phyloP scores from a whole-genome alignment of 1,140 invertebrate genomes.

The Drosophila suzukii region DNA sequence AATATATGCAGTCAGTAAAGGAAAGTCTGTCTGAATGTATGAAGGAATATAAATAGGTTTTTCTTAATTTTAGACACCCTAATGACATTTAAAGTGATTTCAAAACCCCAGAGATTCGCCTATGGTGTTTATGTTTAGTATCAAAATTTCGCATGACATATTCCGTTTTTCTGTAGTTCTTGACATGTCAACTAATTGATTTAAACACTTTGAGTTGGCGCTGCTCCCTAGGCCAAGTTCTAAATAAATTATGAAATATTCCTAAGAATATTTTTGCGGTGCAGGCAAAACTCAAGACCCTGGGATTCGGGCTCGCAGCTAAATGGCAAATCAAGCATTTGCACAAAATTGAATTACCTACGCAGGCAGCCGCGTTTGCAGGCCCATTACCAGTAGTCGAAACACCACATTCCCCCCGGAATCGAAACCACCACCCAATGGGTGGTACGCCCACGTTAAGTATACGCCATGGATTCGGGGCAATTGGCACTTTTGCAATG shows the following conservation, averaged over 20 bases:
- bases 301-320: constrained; percentile 28
- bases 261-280: background rate
- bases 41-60: too few species aligned
- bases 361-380: constrained; percentile 49
- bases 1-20: too few species aligned
- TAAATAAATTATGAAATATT: background rate
- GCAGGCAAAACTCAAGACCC: constrained; percentile 13
- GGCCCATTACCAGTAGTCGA: constrained; percentile 11
- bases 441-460: constrained; percentile 50
- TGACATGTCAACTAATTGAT: background rate
- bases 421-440: constrained; percentile 1
- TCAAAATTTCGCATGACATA: too few species aligned
- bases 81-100: too few species aligned
- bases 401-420: background rate
- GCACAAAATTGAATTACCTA: constrained; percentile 73
- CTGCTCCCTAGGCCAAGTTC: background rate
- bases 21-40: too few species aligned
- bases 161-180: background rate
- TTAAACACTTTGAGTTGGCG: background rate
- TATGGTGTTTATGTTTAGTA: too few species aligned
- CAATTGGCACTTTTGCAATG: constrained; percentile 73
- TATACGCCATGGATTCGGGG: constrained; percentile 68
- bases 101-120: too few species aligned
- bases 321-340: constrained; percentile 69
- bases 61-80: too few species aligned